Evolutionary conservation across 1,140 invertebrate genomes (phyloP), one percentile per base, ranked within the genome.

Genomic region (Diabrotica undecimpunctata): DNA sequence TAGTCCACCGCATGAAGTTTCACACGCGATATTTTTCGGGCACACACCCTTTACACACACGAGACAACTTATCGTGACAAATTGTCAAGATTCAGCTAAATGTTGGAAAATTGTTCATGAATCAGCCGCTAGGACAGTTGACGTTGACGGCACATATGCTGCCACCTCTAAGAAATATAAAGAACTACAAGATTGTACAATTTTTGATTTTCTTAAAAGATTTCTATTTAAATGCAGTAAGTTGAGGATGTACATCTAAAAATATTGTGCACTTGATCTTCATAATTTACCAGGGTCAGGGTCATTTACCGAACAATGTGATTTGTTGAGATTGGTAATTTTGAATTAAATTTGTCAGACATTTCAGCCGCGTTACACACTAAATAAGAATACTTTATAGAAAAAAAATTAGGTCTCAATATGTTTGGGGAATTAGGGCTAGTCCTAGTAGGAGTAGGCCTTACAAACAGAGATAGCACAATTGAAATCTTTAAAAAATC

Each of bases 21-120:
- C 53, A 54, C 53, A 54, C 53, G 53, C 53, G 53, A 54, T 54
- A 13, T 54, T 54, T n/a, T 54, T 35, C 53, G 53, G 53, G 53
- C 53, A 54, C 53, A 54, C 53, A 54, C 53, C 53, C 53, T 54
- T 54, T 54, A 54, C 53, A 54, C 53, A 54, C 53, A 54, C 53
- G 53, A 54, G 7, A 13, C 53, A 12, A 54, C 12, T 12, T 54
- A 35, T 13, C n/a, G n/a, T 12, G n/a, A 35, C n/a, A 12, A 54
- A 35, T 13, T 54, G 53, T 54, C 12, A 54, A 13, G 12, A 54
- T n/a, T 54, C 12, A 13, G n/a, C n/a, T 35, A 12, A 54, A 54
- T 35, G 12, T 11, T 13, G 53, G 53, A 54, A 54, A 51, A 5
- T 35, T 54, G n/a, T 54, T 13, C 25, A 7, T 54, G 41, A 46